Conservation (phyloP, 2,113 vertebrate genomes). For the Origma solitaria region DNA sequence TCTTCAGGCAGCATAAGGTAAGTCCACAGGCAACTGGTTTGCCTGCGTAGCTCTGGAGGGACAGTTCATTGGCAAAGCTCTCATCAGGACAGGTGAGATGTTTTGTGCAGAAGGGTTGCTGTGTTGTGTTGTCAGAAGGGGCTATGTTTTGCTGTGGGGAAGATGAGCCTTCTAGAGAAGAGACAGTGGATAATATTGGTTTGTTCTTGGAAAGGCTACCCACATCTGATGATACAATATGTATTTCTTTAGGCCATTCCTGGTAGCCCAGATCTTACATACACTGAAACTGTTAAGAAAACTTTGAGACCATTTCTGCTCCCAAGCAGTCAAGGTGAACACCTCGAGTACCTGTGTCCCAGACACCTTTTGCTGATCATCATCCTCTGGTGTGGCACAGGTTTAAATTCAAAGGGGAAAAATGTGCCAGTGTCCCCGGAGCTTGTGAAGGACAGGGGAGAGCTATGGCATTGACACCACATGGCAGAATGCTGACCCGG, state of each 20-base stretch:
- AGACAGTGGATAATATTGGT: neutral
- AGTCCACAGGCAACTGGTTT: neutral
- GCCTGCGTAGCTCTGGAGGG: neutral
- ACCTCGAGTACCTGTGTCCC: rapidly evolving
- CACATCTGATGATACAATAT: neutral
- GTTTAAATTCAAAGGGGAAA: neutral
- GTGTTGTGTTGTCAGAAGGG: neutral
- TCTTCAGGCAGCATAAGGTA: neutral
- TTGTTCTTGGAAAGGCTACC: neutral
- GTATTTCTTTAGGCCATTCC: neutral
- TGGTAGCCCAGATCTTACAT: neutral
- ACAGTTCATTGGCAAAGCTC: neutral
- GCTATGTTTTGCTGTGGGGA: neutral
- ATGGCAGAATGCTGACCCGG: neutral
- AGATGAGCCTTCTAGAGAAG: neutral
- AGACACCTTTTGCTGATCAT: neutral
- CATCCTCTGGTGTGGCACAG: neutral
- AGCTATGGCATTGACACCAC: neutral
- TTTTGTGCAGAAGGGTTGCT: neutral
- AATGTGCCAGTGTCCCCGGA: neutral
- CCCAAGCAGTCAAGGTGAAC: neutral
- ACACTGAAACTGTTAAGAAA: neutral
- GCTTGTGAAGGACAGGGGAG: neutral
- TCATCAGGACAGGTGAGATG: neutral
- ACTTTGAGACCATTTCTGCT: neutral